Percentiles rank a stretch among this genome's conserved stretches.
phyloP scores from a whole-genome alignment of 2,113 vertebrate species.

The Ammodytes dubius region DNA sequence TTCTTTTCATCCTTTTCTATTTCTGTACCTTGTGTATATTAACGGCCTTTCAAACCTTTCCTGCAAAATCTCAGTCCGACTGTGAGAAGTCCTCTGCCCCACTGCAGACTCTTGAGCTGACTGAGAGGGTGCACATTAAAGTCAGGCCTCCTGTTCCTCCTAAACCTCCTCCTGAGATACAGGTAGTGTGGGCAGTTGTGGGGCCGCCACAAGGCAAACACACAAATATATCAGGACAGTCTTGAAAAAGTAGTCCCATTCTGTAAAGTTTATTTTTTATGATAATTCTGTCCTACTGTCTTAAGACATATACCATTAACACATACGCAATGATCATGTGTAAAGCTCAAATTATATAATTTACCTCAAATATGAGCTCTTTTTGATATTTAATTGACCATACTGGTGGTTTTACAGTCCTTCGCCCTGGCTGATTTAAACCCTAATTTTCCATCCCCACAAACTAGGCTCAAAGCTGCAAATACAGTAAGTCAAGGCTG shows the following conservation, averaged over 20 bases:
- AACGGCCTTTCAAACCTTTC: conserved; percentile 44
- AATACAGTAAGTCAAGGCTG: background rate
- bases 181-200: conserved; percentile 85
- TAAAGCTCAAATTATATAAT: background rate
- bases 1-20: conserved; percentile 54
- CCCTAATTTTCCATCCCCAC: background rate
- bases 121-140: conserved; percentile 82
- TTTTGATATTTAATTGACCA: conserved; percentile 22
- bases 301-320: background rate
- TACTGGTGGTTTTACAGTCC: conserved; percentile 43
- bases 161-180: conserved; percentile 85
- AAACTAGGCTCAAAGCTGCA: background rate
- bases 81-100: conserved; percentile 74
- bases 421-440: background rate
- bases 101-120: conserved; percentile 77
- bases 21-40: conserved; percentile 52
- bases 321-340: background rate
- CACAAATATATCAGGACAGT: background rate
- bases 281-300: background rate
- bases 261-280: background rate
- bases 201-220: background rate
- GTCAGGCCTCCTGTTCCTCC: conserved; percentile 80
- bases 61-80: conserved; percentile 71
- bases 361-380: background rate
- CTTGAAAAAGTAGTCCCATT: background rate